Percentiles rank a stretch among this genome's conserved stretches.
phyloP scores from a whole-genome alignment of 2,797 vertebrate species.

The Streptopelia turtur region DNA sequence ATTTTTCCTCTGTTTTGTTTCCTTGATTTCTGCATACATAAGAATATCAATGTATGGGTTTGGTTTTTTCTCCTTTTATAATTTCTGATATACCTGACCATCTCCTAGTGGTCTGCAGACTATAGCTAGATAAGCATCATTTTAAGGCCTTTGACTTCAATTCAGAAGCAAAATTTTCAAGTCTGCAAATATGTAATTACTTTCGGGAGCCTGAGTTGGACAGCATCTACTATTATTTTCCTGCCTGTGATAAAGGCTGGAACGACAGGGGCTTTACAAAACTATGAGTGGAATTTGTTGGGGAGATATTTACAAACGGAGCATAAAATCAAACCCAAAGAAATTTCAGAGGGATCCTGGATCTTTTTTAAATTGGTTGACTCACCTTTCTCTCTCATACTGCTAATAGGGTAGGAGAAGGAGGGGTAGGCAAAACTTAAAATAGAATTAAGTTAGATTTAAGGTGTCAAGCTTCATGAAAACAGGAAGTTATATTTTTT shows the following conservation, averaged over 20 bases:
- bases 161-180: background rate
- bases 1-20: background rate
- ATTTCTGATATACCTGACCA: background rate
- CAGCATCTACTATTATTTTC: too few species aligned
- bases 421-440: background rate
- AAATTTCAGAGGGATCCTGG: background rate
- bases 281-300: background rate
- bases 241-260: too few species aligned
- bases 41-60: background rate
- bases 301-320: background rate
- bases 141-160: background rate
- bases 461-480: background rate
- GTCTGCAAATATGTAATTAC: too few species aligned
- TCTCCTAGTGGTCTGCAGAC: background rate
- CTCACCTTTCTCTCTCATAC: background rate
- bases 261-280: background rate
- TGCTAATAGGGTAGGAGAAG: background rate
- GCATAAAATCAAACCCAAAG: background rate
- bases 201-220: too few species aligned
- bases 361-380: background rate
- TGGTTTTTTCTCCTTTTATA: background rate
- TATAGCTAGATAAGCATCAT: background rate
- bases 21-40: background rate
- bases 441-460: background rate
- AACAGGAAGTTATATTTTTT: background rate